Evolutionary conservation across 2,113 vertebrate species (phyloP).

Genomic region (Zapus hudsonius): DNA sequence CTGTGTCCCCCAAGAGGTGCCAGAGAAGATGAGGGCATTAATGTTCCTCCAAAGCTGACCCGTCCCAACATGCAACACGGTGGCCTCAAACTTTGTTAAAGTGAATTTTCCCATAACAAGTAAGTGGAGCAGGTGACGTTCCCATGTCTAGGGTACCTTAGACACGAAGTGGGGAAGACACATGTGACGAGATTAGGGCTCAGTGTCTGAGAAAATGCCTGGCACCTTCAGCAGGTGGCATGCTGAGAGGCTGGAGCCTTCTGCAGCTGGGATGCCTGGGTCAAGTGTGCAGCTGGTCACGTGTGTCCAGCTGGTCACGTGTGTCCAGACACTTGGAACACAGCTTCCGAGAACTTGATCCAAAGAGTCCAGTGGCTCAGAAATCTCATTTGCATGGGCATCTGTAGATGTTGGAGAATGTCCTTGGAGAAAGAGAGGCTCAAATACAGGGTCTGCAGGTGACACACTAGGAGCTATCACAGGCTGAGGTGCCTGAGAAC

Average conservation of each 20-base stretch:
- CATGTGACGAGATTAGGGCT: fast-evolving
- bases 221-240: not conserved
- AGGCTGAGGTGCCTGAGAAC: fast-evolving
- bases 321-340: fast-evolving
- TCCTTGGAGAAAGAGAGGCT: fast-evolving
- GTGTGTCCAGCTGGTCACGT: too few relatives aligned
- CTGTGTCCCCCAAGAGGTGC: not conserved
- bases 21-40: not conserved
- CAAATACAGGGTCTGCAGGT: fast-evolving
- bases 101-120: not conserved
- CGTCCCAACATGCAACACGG: fast-evolving
- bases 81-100: fast-evolving
- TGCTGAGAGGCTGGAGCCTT: not conserved
- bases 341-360: not conserved
- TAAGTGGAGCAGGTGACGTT: fast-evolving
- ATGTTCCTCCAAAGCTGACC: not conserved
- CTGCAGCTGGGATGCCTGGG: not conserved
- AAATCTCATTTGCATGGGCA: fast-evolving
- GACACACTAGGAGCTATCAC: fast-evolving
- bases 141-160: fast-evolving
- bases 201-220: fast-evolving
- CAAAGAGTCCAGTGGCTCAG: fast-evolving
- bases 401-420: not conserved
- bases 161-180: fast-evolving
- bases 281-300: too few relatives aligned